A percentile compares a stretch with the other conserved stretches of the same genome.
Evolutionary conservation across 2,797 vertebrate genomes (phyloP).

Genomic region (Choloepus didactylus): DNA sequence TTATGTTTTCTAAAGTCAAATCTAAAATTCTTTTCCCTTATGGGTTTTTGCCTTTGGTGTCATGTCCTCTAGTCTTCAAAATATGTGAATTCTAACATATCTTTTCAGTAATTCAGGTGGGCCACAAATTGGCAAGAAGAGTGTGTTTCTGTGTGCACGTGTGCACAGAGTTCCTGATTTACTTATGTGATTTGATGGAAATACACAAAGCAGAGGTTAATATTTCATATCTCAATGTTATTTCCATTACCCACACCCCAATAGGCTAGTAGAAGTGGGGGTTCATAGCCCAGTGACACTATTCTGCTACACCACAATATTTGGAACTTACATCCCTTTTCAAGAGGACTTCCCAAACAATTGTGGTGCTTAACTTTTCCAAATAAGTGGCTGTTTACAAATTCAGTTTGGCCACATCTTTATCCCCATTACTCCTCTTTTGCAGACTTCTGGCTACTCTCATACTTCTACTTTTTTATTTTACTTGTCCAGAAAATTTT

Average conservation of each 20-base stretch:
- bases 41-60: background rate
- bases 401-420: background rate
- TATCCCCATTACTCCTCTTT: background rate
- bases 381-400: background rate
- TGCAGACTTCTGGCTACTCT: background rate
- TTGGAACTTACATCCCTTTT: background rate
- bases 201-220: background rate
- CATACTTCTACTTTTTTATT: background rate
- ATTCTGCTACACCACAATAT: background rate
- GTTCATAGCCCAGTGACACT: background rate
- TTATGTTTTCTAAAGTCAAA: conserved; percentile 16
- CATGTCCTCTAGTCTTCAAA: background rate
- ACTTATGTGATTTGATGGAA: background rate
- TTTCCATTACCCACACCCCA: background rate
- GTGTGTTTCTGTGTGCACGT: no score
- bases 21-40: conserved; percentile 8
- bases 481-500: background rate
- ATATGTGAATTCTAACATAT: background rate
- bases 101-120: background rate
- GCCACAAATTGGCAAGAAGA: background rate
- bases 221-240: background rate
- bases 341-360: background rate
- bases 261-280: background rate
- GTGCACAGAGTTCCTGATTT: background rate
- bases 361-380: background rate